Conservation (phyloP, 1,140 invertebrate species). For the Eupristina koningsbergeri region DNA sequence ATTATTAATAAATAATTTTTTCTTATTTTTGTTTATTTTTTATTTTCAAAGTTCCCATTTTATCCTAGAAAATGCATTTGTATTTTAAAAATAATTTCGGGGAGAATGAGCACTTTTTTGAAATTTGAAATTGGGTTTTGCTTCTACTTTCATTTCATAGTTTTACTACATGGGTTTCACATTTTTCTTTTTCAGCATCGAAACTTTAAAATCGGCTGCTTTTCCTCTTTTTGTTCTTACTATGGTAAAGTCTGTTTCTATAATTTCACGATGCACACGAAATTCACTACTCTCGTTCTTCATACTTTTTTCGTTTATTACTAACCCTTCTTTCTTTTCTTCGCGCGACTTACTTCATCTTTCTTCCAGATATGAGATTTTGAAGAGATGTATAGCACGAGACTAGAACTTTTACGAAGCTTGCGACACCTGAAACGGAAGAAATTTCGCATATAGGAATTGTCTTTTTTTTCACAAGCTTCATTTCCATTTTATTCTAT, state of each 20-base stretch:
- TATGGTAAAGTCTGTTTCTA: constrained; percentile 32
- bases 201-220: constrained; percentile 29
- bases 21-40: no score
- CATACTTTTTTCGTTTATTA: constrained; percentile 33
- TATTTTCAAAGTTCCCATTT: no score
- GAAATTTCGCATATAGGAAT: constrained; percentile 28
- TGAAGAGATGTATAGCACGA: background rate
- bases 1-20: no score
- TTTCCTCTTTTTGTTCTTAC: constrained; percentile 46
- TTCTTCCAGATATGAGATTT: constrained; percentile 42
- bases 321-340: constrained; percentile 14
- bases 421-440: constrained; percentile 43
- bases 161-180: background rate
- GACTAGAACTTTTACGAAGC: constrained; percentile 32
- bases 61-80: no score
- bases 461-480: constrained; percentile 33
- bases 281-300: constrained; percentile 25
- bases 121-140: constrained; percentile 17
- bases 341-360: constrained; percentile 19
- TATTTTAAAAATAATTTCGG: background rate
- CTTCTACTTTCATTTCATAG: no score
- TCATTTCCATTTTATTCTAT: constrained; percentile 10
- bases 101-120: background rate
- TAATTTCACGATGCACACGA: background rate
- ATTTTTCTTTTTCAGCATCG: background rate